These are phyloP conservation scores for Apamea crenata DNA, from an alignment of 2,888 invertebrate genomes.

Conservation along the genomic window DNA sequence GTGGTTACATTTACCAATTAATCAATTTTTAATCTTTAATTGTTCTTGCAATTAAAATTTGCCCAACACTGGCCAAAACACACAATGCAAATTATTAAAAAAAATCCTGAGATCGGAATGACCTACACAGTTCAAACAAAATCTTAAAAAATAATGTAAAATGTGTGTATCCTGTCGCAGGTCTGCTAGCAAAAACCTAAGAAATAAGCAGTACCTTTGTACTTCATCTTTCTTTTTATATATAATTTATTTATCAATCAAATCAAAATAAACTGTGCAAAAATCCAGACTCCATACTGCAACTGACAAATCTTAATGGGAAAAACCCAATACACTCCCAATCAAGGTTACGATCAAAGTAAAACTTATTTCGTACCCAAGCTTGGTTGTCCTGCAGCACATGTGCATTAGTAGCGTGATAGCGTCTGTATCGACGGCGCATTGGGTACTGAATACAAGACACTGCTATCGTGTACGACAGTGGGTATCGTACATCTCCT, in stretches of 20 bases:
- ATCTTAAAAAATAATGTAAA: no score
- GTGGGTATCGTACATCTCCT: constrained; percentile 11
- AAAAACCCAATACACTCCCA: neutral
- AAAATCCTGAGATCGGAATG: no score
- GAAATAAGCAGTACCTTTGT: neutral
- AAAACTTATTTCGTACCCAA: neutral
- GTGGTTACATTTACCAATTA: no score
- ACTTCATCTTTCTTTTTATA: neutral
- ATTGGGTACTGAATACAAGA: neutral
- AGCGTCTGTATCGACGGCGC: neutral
- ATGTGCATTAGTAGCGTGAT: neutral
- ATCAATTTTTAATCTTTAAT: no score
- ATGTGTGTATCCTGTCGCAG: neutral
- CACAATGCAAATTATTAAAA: no score
- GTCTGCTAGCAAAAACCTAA: neutral
- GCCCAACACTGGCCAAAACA: no score
- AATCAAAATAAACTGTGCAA: no score
- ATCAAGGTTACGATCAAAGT: neutral
- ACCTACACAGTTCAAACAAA: no score
- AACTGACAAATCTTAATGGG: neutral
- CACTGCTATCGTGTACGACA: no score
- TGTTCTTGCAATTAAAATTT: no score
- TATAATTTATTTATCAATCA: neutral
- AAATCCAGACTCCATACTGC: neutral
- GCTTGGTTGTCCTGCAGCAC: neutral